A percentile compares a stretch with the other conserved stretches of the same genome.
These are phyloP conservation scores for Callimorpha dominula DNA, from an alignment of 2,888 invertebrate genomes.

Conservation along the genomic window DNA sequence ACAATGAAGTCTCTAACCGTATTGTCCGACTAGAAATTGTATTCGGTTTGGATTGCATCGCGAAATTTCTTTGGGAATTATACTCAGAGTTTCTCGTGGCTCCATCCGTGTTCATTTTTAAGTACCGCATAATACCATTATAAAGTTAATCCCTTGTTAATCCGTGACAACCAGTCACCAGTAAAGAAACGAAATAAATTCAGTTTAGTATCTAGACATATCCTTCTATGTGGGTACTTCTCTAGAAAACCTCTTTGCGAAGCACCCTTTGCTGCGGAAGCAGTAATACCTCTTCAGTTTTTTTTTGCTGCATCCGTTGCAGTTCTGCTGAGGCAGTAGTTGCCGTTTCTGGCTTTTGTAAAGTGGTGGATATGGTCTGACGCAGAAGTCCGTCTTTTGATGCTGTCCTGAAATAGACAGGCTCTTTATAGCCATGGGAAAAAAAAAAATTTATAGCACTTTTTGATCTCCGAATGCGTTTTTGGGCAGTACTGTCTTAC, in stretches of 20 bases:
- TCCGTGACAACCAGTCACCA: neutral
- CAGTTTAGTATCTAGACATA: neutral
- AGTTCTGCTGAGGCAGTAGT: too few relatives aligned
- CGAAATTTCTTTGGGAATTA: constrained; percentile 16
- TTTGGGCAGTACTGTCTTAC: too few relatives aligned
- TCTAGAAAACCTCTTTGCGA: neutral
- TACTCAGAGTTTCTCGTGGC: neutral
- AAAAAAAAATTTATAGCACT: too few relatives aligned
- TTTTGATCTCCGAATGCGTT: too few relatives aligned
- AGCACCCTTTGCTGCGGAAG: neutral
- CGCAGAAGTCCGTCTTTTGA: too few relatives aligned
- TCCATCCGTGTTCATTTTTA: neutral
- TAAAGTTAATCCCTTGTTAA: neutral
- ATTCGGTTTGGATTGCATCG: neutral
- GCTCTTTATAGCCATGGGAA: too few relatives aligned
- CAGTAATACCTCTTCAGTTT: too few relatives aligned
- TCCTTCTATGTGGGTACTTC: neutral
- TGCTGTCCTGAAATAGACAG: too few relatives aligned
- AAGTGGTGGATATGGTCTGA: too few relatives aligned
- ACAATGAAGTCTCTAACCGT: constrained; percentile 40
- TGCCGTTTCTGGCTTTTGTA: too few relatives aligned
- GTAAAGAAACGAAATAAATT: neutral
- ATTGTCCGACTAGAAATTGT: constrained; percentile 25
- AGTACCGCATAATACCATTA: neutral
- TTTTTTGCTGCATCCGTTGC: too few relatives aligned